Evolutionary conservation across 2,113 vertebrate species (phyloP).

Genomic region (Ceuthmochares aereus): DNA sequence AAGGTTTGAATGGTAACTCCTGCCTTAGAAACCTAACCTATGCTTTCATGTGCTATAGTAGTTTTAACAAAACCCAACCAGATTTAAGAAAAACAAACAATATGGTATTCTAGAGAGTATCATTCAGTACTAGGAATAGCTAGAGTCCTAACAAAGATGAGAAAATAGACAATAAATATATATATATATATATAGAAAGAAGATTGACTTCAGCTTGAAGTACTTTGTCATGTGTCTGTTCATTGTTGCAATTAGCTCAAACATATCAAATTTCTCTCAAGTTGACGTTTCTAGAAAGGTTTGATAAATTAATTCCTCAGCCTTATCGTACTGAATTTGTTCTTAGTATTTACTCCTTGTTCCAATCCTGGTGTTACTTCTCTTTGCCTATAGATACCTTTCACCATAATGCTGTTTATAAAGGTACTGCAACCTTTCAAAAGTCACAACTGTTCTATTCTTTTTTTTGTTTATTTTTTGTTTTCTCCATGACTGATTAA

Average conservation of each 20-base stretch:
- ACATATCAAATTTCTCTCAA: neutral
- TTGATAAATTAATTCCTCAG: neutral
- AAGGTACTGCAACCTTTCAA: neutral
- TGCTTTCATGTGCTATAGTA: neutral
- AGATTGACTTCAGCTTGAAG: neutral
- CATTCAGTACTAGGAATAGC: neutral
- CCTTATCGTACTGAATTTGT: neutral
- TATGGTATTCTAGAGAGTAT: neutral
- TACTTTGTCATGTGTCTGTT: neutral
- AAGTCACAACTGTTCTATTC: neutral
- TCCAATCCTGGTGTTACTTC: neutral
- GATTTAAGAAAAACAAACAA: neutral
- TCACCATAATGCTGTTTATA: neutral
- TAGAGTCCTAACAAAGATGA: neutral
- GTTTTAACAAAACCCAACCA: neutral
- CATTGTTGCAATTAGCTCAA: neutral
- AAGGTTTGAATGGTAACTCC: neutral
- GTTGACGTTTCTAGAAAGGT: neutral
- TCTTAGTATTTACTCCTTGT: neutral
- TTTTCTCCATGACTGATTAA: neutral
- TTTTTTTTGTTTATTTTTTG: neutral
- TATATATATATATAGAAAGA: no score
- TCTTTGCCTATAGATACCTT: neutral
- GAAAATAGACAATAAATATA: neutral
- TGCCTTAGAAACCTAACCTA: neutral